A percentile compares a stretch with the other conserved stretches of the same genome.
These are phyloP conservation scores for Trididemnum nubilum DNA, from an alignment of 23 tunicate species.

Conservation along the genomic window DNA sequence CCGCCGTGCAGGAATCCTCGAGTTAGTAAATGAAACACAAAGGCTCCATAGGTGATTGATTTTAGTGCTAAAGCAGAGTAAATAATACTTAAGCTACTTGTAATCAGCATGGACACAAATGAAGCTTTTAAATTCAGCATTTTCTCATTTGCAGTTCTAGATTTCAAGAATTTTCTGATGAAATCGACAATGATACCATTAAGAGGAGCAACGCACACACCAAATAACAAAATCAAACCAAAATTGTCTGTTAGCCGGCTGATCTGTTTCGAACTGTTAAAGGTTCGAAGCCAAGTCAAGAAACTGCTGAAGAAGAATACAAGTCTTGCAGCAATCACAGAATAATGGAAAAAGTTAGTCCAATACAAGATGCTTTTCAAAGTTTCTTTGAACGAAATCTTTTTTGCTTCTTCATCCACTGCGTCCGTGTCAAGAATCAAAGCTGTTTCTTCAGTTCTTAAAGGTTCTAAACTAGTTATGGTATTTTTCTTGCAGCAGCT, in stretches of 20 bases:
- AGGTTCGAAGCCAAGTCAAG: conserved; percentile 13
- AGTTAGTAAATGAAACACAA: conserved; percentile 6
- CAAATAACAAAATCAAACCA: conserved; percentile 21
- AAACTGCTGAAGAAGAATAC: conserved; percentile 14
- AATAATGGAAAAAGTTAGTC: conserved; percentile 18
- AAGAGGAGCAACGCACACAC: conserved; percentile 27
- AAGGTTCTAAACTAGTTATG: too few species aligned
- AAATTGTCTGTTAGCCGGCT: conserved; percentile 14
- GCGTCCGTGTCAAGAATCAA: not conserved
- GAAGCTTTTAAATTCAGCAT: not conserved
- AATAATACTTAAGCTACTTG: conserved; percentile 1
- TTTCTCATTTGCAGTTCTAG: not conserved
- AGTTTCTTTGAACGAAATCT: not conserved
- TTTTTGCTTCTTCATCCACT: not conserved
- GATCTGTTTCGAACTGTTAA: not conserved
- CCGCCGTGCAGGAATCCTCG: conserved; percentile 26
- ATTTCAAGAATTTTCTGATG: conserved; percentile 6
- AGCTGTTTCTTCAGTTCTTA: not conserved
- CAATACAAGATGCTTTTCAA: conserved; percentile 14
- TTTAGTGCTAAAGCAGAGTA: not conserved
- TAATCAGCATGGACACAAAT: not conserved
- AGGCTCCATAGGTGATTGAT: not conserved
- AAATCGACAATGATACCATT: conserved; percentile 22
- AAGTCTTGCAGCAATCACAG: not conserved
- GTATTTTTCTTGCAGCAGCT: not conserved